These are phyloP conservation scores for Drosophila sucinea DNA, from an alignment of 1,140 invertebrate species.

Conservation along the genomic window DNA sequence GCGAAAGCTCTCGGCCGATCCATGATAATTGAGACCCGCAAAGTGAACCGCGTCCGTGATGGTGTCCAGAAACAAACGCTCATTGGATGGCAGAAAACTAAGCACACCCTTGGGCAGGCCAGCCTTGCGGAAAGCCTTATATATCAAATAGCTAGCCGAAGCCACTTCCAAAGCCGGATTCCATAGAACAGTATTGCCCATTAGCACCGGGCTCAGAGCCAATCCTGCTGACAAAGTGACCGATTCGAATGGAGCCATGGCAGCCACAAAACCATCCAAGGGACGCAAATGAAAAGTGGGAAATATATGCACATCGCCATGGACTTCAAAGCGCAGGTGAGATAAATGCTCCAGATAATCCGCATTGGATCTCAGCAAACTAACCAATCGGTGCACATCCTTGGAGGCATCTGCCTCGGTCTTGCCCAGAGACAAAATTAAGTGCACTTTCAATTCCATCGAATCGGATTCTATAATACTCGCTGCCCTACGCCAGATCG, in stretches of 20 bases:
- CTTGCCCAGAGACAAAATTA: slow-evolving; percentile 98
- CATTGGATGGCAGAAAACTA: slow-evolving; percentile 98
- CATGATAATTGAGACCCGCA: slow-evolving; percentile 98
- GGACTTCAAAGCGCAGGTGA: slow-evolving; percentile 85
- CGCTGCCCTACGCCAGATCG: slow-evolving; percentile 93
- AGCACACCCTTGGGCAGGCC: slow-evolving; percentile 97
- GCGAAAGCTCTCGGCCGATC: slow-evolving; percentile 89
- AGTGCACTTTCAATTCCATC: slow-evolving; percentile 93
- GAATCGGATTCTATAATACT: slow-evolving; percentile 95
- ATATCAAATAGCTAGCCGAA: slow-evolving; percentile 96
- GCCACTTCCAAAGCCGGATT: slow-evolving; percentile 98
- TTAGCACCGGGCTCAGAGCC: slow-evolving; percentile 96
- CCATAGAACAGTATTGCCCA: slow-evolving; percentile 98
- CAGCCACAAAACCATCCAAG: slow-evolving; percentile 98
- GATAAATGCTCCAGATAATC: slow-evolving; percentile 90
- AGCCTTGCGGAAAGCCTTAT: slow-evolving; percentile 94
- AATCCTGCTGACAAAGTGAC: slow-evolving; percentile 99
- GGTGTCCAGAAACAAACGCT: slow-evolving; percentile 95
- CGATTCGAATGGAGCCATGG: slow-evolving; percentile 99
- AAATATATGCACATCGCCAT: slow-evolving; percentile 84
- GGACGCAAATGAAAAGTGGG: slow-evolving; percentile 88
- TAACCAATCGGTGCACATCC: slow-evolving; percentile 96
- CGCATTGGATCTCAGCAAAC: slow-evolving; percentile 96
- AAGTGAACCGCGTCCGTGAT: slow-evolving; percentile 93
- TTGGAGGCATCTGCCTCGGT: slow-evolving; percentile 98